Evolutionary conservation across 2,113 vertebrate species (phyloP).

Genomic region (Pomatorhinus ruficollis): DNA sequence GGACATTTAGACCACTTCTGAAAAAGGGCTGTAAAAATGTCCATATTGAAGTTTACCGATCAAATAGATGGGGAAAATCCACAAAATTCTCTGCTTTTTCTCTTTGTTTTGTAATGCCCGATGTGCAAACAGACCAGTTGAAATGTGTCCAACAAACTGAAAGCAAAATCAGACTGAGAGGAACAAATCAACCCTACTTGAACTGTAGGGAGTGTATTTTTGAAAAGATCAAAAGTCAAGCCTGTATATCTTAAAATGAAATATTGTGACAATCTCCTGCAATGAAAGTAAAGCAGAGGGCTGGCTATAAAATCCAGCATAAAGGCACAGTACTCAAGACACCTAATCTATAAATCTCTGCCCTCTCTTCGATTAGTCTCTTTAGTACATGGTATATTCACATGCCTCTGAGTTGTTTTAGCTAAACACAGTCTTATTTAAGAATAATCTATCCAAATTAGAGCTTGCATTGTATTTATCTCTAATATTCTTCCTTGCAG

Average conservation of each 20-base stretch:
- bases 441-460: background rate
- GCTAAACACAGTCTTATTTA: background rate
- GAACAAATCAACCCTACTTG: background rate
- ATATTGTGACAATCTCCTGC: background rate
- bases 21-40: background rate
- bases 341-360: background rate
- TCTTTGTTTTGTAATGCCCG: background rate
- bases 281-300: background rate
- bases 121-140: background rate
- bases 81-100: background rate
- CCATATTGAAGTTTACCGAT: background rate
- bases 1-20: background rate
- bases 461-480: background rate
- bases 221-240: fast-evolving
- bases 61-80: background rate
- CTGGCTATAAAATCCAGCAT: background rate
- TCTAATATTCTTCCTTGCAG: background rate
- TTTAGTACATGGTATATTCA: background rate
- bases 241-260: background rate
- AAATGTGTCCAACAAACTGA: background rate
- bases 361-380: background rate
- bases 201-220: background rate
- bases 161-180: background rate
- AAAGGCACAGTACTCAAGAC: background rate
- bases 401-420: background rate